A percentile compares a stretch with the other conserved stretches of the same genome.
phyloP scores from a whole-genome alignment of 2,888 invertebrate genomes.

The Ferrisia virgata region DNA sequence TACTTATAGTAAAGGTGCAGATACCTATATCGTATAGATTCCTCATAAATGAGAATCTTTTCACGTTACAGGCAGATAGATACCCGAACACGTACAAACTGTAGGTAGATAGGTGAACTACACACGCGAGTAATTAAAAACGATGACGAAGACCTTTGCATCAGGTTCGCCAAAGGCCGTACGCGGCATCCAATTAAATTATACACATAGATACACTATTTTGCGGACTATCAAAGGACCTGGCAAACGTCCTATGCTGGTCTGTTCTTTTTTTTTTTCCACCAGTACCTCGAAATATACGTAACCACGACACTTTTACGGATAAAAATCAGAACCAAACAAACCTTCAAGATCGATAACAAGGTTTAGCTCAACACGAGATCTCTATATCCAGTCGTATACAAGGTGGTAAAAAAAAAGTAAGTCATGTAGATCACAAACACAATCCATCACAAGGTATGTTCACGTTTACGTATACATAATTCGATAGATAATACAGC shows the following conservation, averaged over 20 bases:
- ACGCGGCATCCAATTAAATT: background rate
- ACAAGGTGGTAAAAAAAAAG: background rate
- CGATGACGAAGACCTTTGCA: background rate
- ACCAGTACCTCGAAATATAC: too few species aligned
- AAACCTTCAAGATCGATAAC: background rate
- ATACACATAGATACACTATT: too few species aligned
- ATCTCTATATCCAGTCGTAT: background rate
- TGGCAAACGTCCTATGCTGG: too few species aligned
- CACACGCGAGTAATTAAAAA: background rate
- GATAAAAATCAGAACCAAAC: background rate
- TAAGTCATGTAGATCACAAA: background rate
- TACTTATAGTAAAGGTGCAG: too few species aligned
- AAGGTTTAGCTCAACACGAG: too few species aligned
- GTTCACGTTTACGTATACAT: background rate
- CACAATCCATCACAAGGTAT: background rate
- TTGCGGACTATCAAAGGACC: background rate
- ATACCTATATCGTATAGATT: too few species aligned
- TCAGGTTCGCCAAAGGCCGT: background rate
- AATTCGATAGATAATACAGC: conserved; percentile 5
- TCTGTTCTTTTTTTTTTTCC: too few species aligned
- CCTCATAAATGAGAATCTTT: background rate
- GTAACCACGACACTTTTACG: background rate
- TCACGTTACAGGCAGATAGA: too few species aligned
- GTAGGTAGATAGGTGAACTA: too few species aligned
- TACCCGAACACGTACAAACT: too few species aligned